Percentiles rank a stretch among this genome's conserved stretches.
These are phyloP conservation scores for Perdita meconis DNA, from an alignment of 2,888 invertebrate genomes.

Conservation along the genomic window DNA sequence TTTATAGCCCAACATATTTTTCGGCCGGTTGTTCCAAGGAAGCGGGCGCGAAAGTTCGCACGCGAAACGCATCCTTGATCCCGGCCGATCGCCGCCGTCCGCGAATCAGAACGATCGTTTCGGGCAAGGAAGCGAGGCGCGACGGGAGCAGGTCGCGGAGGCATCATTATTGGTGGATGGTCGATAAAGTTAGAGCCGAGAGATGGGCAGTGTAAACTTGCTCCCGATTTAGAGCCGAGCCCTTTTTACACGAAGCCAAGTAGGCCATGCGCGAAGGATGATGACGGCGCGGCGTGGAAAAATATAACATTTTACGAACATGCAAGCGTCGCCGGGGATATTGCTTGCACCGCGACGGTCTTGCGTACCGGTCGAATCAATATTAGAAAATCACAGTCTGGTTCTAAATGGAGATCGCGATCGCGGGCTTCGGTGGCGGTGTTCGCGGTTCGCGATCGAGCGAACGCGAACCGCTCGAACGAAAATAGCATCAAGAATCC, in stretches of 20 bases:
- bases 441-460: slow-evolving; percentile 17
- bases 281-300: slow-evolving; percentile 69
- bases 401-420: slow-evolving; percentile 42
- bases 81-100: slow-evolving; percentile 1
- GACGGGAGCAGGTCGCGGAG: slow-evolving; percentile 44
- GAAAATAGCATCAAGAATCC: slow-evolving; percentile 23
- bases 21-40: slow-evolving; percentile 1
- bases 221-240: slow-evolving; percentile 78
- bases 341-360: slow-evolving; percentile 32
- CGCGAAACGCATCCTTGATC: slow-evolving; percentile 35
- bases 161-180: slow-evolving; percentile 66
- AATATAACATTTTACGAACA: slow-evolving; percentile 69
- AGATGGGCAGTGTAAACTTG: slow-evolving; percentile 72
- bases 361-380: slow-evolving; percentile 49
- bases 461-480: slow-evolving; percentile 10
- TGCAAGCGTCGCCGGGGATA: slow-evolving; percentile 48
- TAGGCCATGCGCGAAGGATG: slow-evolving; percentile 73
- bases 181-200: slow-evolving; percentile 69
- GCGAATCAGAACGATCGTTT: slow-evolving; percentile 40
- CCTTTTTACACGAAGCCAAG: slow-evolving; percentile 74
- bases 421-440: slow-evolving; percentile 24
- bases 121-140: slow-evolving; percentile 26
- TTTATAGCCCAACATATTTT: too few species aligned
- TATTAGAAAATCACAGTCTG: slow-evolving; percentile 60
- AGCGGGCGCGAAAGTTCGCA: slow-evolving; percentile 2